phyloP scores from a whole-genome alignment of 2,113 vertebrate genomes.

The Casuarius casuarius region DNA sequence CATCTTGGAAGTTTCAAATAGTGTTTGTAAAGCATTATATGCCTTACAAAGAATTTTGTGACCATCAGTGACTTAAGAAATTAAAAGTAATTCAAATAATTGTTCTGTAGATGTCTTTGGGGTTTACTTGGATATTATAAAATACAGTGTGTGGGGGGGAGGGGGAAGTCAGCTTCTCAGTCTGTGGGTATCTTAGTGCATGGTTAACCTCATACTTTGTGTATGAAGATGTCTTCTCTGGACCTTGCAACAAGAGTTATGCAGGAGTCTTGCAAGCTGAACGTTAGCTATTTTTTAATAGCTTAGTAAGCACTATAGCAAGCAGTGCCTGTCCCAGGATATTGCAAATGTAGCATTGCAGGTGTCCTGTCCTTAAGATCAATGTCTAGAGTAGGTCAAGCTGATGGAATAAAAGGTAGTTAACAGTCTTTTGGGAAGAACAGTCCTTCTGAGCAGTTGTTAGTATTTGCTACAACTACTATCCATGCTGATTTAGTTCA shows the following conservation, averaged over 20 bases:
- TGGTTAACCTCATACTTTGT: neutral
- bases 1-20: neutral
- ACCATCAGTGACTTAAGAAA: no score
- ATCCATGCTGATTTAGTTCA: neutral
- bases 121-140: neutral
- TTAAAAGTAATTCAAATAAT: no score
- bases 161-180: neutral
- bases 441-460: neutral
- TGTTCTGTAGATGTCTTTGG: no score
- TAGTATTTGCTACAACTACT: neutral
- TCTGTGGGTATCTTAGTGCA: neutral
- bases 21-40: neutral
- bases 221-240: neutral
- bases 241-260: neutral
- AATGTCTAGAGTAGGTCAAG: neutral
- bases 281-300: neutral
- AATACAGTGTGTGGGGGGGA: no score
- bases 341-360: neutral
- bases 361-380: neutral
- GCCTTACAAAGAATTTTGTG: neutral
- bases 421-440: neutral
- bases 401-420: neutral
- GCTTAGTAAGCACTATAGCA: neutral
- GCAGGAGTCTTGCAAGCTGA: neutral
- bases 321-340: neutral